Percentiles rank a stretch among this genome's conserved stretches.
These are phyloP conservation scores for Notocelia uddmanniana DNA, from an alignment of 2,888 invertebrate genomes.

Conservation along the genomic window DNA sequence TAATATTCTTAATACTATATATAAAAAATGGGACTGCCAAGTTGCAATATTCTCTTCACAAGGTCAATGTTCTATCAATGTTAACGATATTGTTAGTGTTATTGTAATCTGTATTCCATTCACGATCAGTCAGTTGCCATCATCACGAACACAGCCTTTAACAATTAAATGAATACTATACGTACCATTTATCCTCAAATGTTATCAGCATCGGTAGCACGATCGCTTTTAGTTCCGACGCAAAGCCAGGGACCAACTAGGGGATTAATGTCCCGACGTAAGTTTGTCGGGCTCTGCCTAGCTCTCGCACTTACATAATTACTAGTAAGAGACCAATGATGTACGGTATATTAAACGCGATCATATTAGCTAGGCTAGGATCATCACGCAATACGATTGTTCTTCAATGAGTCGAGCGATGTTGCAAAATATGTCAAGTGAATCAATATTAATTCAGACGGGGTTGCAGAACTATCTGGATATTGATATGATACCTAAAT, in stretches of 20 bases:
- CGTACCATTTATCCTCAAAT: background rate
- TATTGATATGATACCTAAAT: too few relatives aligned
- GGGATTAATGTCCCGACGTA: background rate
- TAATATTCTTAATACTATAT: too few relatives aligned
- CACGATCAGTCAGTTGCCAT: background rate
- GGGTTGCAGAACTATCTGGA: too few relatives aligned
- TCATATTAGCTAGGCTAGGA: too few relatives aligned
- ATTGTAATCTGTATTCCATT: background rate
- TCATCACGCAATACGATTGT: too few relatives aligned
- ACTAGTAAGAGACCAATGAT: too few relatives aligned
- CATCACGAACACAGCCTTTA: background rate
- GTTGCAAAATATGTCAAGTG: too few relatives aligned
- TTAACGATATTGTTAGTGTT: background rate
- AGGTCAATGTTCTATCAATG: background rate
- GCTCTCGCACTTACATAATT: too few relatives aligned
- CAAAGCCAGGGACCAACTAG: background rate
- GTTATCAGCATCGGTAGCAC: background rate
- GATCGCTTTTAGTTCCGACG: background rate
- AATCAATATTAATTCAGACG: too few relatives aligned
- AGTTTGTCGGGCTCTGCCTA: too few relatives aligned
- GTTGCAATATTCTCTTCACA: conserved; percentile 1
- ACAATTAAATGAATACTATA: background rate
- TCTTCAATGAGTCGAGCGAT: too few relatives aligned
- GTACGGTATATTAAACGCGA: too few relatives aligned
- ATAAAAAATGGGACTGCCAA: background rate